These are phyloP conservation scores for Brachionus angularis DNA, from an alignment of 1,140 invertebrate genomes.

Conservation along the genomic window DNA sequence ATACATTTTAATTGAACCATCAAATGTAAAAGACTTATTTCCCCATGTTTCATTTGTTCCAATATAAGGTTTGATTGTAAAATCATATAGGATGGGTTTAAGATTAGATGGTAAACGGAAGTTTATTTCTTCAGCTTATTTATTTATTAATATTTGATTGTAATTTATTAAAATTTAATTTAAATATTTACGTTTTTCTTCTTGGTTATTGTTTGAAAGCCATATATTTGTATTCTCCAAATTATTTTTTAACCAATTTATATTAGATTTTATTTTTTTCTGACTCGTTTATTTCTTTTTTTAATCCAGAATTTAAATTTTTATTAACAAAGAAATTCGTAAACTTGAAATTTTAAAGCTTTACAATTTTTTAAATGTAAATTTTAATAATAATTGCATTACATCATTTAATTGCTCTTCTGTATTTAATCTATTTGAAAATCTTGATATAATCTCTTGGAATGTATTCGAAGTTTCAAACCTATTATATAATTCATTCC, in stretches of 20 bases:
- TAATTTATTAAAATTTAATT: not conserved
- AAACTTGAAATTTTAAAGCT: slow-evolving; percentile 16
- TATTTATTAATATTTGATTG: not conserved
- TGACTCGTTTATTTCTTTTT: not conserved
- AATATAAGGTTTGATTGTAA: slow-evolving; percentile 52
- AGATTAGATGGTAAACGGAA: slow-evolving; percentile 66
- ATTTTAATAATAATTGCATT: not conserved
- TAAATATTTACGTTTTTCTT: not conserved
- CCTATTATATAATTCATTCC: not conserved
- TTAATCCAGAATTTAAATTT: not conserved
- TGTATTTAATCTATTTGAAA: not conserved
- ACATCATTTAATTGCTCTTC: not conserved
- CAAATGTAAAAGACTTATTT: slow-evolving; percentile 60
- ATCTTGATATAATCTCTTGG: not conserved
- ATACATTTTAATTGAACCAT: slow-evolving; percentile 69
- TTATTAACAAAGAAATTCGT: not conserved
- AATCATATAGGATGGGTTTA: slow-evolving; percentile 69
- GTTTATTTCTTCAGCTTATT: slow-evolving; percentile 41
- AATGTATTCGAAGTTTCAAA: not conserved
- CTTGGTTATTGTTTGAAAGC: not conserved
- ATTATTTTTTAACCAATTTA: not conserved
- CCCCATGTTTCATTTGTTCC: slow-evolving; percentile 2
- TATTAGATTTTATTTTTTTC: not conserved
- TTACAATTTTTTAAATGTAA: not conserved
- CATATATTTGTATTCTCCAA: not conserved